Evolutionary conservation across 2,888 invertebrate species (phyloP).

Genomic region (Arge pagana): DNA sequence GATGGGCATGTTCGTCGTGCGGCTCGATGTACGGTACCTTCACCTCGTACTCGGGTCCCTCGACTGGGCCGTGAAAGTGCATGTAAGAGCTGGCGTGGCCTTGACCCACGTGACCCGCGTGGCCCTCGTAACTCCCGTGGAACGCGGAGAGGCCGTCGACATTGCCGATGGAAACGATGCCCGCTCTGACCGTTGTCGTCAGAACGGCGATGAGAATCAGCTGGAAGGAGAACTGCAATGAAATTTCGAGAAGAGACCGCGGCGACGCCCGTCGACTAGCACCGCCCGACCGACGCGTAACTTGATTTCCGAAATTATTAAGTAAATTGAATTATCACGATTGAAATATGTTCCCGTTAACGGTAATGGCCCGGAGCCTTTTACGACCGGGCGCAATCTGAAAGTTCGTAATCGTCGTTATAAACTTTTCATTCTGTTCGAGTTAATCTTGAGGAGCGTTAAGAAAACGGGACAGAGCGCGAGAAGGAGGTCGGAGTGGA

Average conservation of each 20-base stretch:
- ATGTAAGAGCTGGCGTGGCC: slow-evolving; percentile 49
- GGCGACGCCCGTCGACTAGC: not conserved
- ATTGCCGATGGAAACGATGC: slow-evolving; percentile 23
- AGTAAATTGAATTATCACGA: too few relatives aligned
- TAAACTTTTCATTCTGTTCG: not conserved
- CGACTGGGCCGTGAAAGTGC: slow-evolving; percentile 54
- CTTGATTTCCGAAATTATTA: slow-evolving; percentile 2
- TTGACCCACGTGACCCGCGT: slow-evolving; percentile 26
- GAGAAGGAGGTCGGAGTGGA: not conserved
- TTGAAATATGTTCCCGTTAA: not conserved
- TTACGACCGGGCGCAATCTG: not conserved
- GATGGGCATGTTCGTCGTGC: slow-evolving; percentile 35
- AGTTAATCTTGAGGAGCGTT: not conserved
- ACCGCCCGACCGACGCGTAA: not conserved
- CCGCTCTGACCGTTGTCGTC: slow-evolving; percentile 15
- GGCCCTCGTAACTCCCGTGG: slow-evolving; percentile 8
- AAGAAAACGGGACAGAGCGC: not conserved
- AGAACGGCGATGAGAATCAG: slow-evolving; percentile 19
- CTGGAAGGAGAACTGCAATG: slow-evolving; percentile 15
- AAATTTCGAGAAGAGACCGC: too few relatives aligned
- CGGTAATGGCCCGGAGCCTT: slow-evolving; percentile 2
- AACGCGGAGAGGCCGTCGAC: slow-evolving; percentile 4
- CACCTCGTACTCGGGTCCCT: slow-evolving; percentile 50
- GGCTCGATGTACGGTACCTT: slow-evolving; percentile 48
- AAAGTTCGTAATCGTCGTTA: slow-evolving; percentile 2